These are phyloP conservation scores for Callipepla californica DNA, from an alignment of 2,113 vertebrate species.

Conservation along the genomic window DNA sequence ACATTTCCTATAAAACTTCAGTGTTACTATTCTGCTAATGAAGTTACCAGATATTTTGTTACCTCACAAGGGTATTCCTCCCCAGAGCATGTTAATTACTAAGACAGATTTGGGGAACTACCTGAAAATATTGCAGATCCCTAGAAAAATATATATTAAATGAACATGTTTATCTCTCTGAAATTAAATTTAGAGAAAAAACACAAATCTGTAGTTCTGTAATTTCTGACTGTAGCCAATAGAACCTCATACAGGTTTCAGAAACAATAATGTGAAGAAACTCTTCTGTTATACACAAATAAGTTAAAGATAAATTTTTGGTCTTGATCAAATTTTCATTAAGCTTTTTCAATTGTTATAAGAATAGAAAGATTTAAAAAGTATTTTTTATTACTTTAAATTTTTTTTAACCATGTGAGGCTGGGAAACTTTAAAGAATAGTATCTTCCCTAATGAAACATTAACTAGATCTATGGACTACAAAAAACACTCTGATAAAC, in stretches of 20 bases:
- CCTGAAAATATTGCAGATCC: not conserved
- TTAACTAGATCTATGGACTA: not conserved
- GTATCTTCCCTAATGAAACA: not conserved
- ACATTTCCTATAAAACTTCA: not conserved
- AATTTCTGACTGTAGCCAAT: not conserved
- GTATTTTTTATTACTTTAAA: accelerated
- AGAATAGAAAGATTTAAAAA: not conserved
- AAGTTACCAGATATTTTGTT: not conserved
- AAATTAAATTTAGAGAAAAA: not conserved
- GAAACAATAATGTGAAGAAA: not conserved
- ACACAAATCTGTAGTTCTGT: not conserved
- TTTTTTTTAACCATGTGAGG: not conserved
- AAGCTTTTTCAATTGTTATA: not conserved
- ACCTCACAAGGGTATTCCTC: not conserved
- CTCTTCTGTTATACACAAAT: not conserved
- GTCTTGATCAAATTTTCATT: not conserved
- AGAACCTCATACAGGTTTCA: not conserved
- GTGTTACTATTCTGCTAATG: not conserved
- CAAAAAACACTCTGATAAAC: not conserved
- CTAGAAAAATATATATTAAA: not conserved
- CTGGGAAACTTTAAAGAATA: not conserved
- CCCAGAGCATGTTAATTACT: not conserved
- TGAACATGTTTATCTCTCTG: not conserved
- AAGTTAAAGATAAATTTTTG: not conserved
- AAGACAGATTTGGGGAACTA: not conserved